Evolutionary conservation across 1,140 invertebrate genomes (phyloP).

Genomic region (Centruroides vittatus): DNA sequence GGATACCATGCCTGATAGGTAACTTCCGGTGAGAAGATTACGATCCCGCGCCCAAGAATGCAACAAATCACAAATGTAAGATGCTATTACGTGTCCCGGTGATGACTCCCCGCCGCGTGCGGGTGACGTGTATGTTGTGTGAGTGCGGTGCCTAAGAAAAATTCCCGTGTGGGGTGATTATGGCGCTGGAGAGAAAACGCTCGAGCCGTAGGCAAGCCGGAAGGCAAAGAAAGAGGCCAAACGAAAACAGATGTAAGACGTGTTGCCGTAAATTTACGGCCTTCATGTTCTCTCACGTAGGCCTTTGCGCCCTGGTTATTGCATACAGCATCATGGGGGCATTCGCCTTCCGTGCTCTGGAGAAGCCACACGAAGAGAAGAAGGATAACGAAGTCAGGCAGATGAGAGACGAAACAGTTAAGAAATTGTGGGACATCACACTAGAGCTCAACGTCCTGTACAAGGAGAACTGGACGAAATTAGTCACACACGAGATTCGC

Average conservation of each 20-base stretch:
- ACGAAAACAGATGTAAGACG: constrained; percentile 43
- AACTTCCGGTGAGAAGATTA: no score
- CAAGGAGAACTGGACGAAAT: constrained; percentile 53
- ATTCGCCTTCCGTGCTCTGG: constrained; percentile 61
- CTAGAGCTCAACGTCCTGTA: constrained; percentile 44
- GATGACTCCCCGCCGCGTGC: no score
- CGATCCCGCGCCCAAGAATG: no score
- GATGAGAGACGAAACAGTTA: constrained; percentile 54
- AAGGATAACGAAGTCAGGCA: constrained; percentile 57
- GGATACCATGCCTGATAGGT: no score
- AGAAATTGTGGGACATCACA: constrained; percentile 64
- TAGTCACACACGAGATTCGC: constrained; percentile 26
- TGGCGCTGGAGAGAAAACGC: constrained; percentile 11
- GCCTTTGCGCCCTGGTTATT: constrained; percentile 68
- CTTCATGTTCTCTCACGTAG: constrained; percentile 74
- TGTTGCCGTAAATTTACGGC: constrained; percentile 67
- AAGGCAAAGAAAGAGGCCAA: neutral
- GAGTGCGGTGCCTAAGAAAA: no score
- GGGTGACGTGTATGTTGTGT: no score
- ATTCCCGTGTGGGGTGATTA: neutral
- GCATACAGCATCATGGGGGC: constrained; percentile 78
- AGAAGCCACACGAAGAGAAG: constrained; percentile 54
- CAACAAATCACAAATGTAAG: no score
- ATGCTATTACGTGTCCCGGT: no score
- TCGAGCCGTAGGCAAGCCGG: neutral